A percentile compares a stretch with the other conserved stretches of the same genome.
Conservation (phyloP, 2,113 vertebrate genomes). For the Pteronura brasiliensis region DNA sequence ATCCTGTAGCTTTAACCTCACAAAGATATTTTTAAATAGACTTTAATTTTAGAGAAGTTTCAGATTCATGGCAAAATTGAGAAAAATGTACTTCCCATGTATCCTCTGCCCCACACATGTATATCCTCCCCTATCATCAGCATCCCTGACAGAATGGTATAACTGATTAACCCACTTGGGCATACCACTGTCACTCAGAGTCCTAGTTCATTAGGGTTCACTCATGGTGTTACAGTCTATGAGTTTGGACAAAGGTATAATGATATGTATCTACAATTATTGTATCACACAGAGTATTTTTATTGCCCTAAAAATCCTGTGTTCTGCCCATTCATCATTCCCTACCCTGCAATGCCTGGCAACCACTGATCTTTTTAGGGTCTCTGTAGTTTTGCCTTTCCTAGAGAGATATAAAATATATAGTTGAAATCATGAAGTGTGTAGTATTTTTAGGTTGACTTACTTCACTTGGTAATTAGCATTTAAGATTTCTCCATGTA, state of each 20-base stretch:
- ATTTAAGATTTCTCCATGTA: not conserved
- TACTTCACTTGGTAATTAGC: not conserved
- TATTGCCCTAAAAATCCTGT: not conserved
- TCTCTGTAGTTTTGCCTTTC: not conserved
- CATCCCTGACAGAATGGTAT: not conserved
- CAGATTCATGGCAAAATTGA: not conserved
- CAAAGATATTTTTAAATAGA: not conserved
- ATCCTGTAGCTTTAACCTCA: not conserved
- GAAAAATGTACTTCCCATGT: not conserved
- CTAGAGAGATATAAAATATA: not conserved
- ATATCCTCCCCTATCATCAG: not conserved
- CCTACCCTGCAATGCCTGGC: not conserved
- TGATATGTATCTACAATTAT: not conserved
- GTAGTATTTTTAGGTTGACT: not conserved
- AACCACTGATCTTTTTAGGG: not conserved
- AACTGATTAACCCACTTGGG: not conserved
- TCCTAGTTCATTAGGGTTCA: not conserved
- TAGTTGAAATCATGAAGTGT: not conserved
- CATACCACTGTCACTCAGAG: not conserved
- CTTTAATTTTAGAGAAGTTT: not conserved
- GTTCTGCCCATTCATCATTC: not conserved
- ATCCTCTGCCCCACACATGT: not conserved
- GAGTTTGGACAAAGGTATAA: not conserved
- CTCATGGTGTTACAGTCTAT: not conserved
- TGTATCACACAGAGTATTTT: not conserved